Percentiles rank a stretch among this genome's conserved stretches.
Conservation (phyloP, 2,797 vertebrate genomes). For the Microchirus variegatus region DNA sequence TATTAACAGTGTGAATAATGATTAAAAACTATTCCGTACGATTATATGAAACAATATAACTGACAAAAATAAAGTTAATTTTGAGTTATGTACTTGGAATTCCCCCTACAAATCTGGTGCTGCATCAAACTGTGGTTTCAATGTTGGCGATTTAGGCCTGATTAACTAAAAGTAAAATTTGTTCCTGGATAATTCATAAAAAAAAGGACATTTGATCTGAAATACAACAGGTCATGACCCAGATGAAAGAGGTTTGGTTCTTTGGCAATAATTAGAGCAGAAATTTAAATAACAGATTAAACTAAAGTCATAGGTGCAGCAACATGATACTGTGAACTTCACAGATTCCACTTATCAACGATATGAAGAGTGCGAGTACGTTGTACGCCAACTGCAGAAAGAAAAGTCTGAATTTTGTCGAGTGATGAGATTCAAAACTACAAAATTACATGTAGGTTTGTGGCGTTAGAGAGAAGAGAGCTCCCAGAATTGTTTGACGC, state of each 20-base stretch:
- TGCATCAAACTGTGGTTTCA: background rate
- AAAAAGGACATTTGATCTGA: constrained; percentile 4
- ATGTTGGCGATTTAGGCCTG: background rate
- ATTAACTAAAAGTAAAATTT: background rate
- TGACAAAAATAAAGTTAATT: constrained; percentile 3
- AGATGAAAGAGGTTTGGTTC: constrained; percentile 15
- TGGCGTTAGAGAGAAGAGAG: background rate
- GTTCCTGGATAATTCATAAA: background rate
- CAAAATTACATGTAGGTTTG: too few relatives aligned
- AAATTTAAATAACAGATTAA: background rate
- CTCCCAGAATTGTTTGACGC: background rate
- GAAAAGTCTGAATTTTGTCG: background rate
- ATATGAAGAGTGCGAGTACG: background rate
- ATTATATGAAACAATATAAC: background rate
- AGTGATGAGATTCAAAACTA: background rate
- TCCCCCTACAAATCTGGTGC: background rate
- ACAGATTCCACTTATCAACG: background rate
- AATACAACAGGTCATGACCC: constrained; percentile 6
- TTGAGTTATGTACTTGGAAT: constrained; percentile 8
- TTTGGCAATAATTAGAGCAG: constrained; percentile 6
- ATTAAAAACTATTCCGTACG: background rate
- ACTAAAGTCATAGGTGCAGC: background rate
- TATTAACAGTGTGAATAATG: constrained; percentile 6
- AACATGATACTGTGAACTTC: background rate
- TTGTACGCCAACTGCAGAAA: background rate